Percentiles rank a stretch among this genome's conserved stretches.
These are phyloP conservation scores for Poliocrania exsul DNA, from an alignment of 2,797 vertebrate genomes.

Conservation along the genomic window DNA sequence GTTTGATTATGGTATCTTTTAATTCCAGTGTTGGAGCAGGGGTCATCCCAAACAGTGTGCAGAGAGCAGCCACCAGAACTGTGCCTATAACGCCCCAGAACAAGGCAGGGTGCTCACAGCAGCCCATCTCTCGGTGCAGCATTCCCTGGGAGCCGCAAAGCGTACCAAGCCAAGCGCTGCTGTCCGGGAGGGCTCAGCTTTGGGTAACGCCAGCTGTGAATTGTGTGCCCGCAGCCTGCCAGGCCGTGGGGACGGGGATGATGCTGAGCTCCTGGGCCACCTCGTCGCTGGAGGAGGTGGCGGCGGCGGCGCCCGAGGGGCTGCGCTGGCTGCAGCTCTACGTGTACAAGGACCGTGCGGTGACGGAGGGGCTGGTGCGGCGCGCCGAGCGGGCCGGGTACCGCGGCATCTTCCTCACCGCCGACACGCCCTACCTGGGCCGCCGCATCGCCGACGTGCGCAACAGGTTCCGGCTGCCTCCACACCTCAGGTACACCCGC, in stretches of 20 bases:
- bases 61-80: background rate
- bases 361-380: slow-evolving; percentile 86
- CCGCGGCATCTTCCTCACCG: slow-evolving; percentile 91
- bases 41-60: background rate
- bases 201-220: background rate
- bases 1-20: background rate
- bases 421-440: slow-evolving; percentile 92
- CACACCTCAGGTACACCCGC: slow-evolving; percentile 86
- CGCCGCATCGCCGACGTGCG: slow-evolving; percentile 88
- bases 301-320: slow-evolving; percentile 71
- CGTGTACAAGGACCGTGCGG: slow-evolving; percentile 89
- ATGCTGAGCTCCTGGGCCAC: slow-evolving; percentile 98
- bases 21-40: background rate
- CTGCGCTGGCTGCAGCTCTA: slow-evolving; percentile 93
- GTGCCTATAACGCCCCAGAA: background rate
- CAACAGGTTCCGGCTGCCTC: slow-evolving; percentile 91
- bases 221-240: slow-evolving; percentile 81
- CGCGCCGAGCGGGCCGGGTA: slow-evolving; percentile 88
- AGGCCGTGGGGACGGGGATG: slow-evolving; percentile 87
- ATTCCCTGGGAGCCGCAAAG: background rate
- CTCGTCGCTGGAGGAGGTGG: slow-evolving; percentile 92
- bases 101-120: background rate
- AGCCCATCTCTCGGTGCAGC: rapidly evolving
- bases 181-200: background rate
- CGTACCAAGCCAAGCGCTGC: background rate